Evolutionary conservation across 2,888 invertebrate genomes (phyloP).

Genomic region (Muschampia plurimacula): DNA sequence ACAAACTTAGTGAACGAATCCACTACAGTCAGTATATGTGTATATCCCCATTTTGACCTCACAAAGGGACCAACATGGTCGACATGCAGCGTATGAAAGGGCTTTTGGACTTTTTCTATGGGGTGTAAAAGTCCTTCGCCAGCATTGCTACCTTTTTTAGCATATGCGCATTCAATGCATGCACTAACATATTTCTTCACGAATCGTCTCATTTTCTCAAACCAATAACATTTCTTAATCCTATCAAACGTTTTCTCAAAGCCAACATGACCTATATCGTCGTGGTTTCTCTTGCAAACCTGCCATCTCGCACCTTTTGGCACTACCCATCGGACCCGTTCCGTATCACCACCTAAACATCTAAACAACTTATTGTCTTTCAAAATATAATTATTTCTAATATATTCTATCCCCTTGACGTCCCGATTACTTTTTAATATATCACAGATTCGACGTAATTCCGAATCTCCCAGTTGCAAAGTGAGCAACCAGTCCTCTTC

Average conservation of each 20-base stretch:
- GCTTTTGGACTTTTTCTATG: background rate
- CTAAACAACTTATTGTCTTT: background rate
- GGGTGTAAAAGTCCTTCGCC: background rate
- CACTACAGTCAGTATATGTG: background rate
- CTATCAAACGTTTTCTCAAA: background rate
- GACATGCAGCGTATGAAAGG: constrained; percentile 22
- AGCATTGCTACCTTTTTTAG: background rate
- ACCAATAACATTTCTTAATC: constrained; percentile 7
- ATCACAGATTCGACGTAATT: background rate
- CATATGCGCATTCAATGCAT: constrained; percentile 10
- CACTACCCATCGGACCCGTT: background rate
- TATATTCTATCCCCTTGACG: background rate
- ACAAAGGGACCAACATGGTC: constrained; percentile 17
- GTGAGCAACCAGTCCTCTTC: background rate
- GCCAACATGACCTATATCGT: constrained; percentile 6
- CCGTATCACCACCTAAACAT: background rate
- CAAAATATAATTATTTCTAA: background rate
- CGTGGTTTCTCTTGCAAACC: background rate
- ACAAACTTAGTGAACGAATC: constrained; percentile 6
- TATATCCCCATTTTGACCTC: background rate
- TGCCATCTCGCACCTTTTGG: background rate
- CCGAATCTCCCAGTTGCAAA: background rate
- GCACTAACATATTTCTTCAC: constrained; percentile 4
- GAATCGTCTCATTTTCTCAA: constrained; percentile 6
- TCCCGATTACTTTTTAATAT: background rate